Evolutionary conservation across 2,888 invertebrate genomes (phyloP), one percentile per base, ranked within the genome.

Genomic region (Galeruca laticollis): DNA sequence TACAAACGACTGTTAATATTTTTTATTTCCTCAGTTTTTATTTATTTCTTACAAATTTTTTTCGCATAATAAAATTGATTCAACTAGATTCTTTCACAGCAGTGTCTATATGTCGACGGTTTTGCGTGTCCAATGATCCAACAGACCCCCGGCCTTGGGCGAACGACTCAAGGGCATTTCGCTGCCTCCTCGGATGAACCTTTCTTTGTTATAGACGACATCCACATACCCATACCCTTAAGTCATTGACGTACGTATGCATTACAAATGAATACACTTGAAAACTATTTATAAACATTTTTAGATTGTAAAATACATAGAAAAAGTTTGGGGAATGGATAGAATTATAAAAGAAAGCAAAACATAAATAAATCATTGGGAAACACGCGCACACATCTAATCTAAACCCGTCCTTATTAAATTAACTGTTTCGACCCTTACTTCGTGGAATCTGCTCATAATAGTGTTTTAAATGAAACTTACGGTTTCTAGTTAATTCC

Each of bases 151-250:
- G 76, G 76, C 78, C 78, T 78, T 77, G 76, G 73, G 71, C 56
- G 15, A 11, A 65, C 64, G 69, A 60, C 73, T 77, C 76, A 76
- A 76, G 76, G 75, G 76, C 77, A 77, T 63, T 70, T 35, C 56
- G 54, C 15, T 33, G 69, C 76, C 73, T 74, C 73, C 68, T 70
- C 74, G 59, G 67, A 69, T 67, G 71, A 69, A 68, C 72, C 66
- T 60, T 69, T 64, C 72, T 70, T 72, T 71, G 68, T 69, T 69
- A 49, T 43, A 54, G 60, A 43, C 63, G 35, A 33, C 35, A 31
- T 33, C 56, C 31, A 31, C 31, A 18, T 18, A 33, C 35, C 15
- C 35, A 35, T 2, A 35, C 56, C 56, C 56, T 57, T 57, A 57
- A 18, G 33, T 18, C 56, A 57, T 33, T 33, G 56, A 57, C 56